Conservation (phyloP, 2,888 invertebrate genomes). For the Noctua comes region DNA sequence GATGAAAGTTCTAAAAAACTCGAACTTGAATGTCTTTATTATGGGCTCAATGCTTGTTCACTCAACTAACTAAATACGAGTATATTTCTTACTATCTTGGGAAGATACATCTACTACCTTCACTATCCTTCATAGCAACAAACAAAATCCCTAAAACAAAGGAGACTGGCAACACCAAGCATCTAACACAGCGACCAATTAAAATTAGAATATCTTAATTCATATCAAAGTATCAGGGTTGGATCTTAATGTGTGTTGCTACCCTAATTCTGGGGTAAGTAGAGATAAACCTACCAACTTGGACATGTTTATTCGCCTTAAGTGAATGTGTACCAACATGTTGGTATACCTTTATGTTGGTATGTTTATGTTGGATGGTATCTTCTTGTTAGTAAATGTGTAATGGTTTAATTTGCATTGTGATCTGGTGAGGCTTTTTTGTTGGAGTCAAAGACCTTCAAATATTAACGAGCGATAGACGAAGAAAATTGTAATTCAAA, state of each 20-base stretch:
- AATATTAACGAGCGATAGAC: too few relatives aligned
- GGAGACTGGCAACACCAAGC: constrained; percentile 71
- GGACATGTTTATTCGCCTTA: constrained; percentile 87
- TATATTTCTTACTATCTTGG: background rate
- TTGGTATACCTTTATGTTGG: constrained; percentile 35
- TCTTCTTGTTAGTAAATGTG: constrained; percentile 53
- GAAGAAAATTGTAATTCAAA: too few relatives aligned
- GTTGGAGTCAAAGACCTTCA: background rate
- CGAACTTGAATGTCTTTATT: background rate
- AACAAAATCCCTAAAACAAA: constrained; percentile 62
- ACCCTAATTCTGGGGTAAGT: constrained; percentile 88
- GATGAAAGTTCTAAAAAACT: background rate
- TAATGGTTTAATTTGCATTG: constrained; percentile 35
- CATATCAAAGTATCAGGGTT: constrained; percentile 91
- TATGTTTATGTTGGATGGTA: constrained; percentile 49
- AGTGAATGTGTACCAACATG: constrained; percentile 78
- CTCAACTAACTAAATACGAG: background rate
- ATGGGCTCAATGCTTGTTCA: background rate
- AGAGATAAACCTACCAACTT: constrained; percentile 83
- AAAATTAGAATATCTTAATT: constrained; percentile 94
- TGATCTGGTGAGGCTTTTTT: background rate
- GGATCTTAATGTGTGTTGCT: constrained; percentile 89
- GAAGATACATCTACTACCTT: background rate
- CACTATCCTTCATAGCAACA: constrained; percentile 10
- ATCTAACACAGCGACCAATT: constrained; percentile 80